Evolutionary conservation across 2,888 invertebrate species (phyloP).

Genomic region (Paralinhomoeus sp.): DNA sequence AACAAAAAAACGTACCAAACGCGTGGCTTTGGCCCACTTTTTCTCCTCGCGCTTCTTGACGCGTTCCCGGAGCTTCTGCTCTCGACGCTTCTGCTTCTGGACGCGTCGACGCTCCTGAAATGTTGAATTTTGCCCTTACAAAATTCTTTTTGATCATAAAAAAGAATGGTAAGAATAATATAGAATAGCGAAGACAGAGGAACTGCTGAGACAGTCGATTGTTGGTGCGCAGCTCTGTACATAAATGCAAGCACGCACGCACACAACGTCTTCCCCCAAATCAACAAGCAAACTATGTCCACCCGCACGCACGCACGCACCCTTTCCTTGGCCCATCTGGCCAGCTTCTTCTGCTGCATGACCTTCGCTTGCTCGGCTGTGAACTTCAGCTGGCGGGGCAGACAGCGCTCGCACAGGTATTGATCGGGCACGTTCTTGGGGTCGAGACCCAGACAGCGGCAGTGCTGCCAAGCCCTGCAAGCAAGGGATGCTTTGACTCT

Average conservation of each 20-base stretch:
- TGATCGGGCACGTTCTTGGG: conserved; percentile 3
- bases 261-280: too few relatives aligned
- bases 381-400: conserved; percentile 4
- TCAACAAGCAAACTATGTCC: too few relatives aligned
- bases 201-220: too few relatives aligned
- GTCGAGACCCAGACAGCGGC: conserved; percentile 7
- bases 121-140: too few relatives aligned
- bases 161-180: too few relatives aligned
- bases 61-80: neutral
- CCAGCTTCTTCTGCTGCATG: conserved; percentile 4
- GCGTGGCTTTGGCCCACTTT: neutral
- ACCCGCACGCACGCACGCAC: too few relatives aligned
- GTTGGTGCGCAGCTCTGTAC: too few relatives aligned
- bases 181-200: too few relatives aligned
- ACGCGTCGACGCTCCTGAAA: neutral
- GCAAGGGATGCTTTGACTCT: too few relatives aligned
- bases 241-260: too few relatives aligned
- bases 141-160: too few relatives aligned
- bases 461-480: conserved; percentile 9
- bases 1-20: too few relatives aligned
- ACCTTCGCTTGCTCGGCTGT: conserved; percentile 1
- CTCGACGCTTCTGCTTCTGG: neutral
- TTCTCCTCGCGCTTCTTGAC: neutral
- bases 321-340: neutral
- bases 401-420: conserved; percentile 7